A percentile compares a stretch with the other conserved stretches of the same genome.
Conservation (phyloP, 2,888 invertebrate species). For the Aproaerema taeniolella region DNA sequence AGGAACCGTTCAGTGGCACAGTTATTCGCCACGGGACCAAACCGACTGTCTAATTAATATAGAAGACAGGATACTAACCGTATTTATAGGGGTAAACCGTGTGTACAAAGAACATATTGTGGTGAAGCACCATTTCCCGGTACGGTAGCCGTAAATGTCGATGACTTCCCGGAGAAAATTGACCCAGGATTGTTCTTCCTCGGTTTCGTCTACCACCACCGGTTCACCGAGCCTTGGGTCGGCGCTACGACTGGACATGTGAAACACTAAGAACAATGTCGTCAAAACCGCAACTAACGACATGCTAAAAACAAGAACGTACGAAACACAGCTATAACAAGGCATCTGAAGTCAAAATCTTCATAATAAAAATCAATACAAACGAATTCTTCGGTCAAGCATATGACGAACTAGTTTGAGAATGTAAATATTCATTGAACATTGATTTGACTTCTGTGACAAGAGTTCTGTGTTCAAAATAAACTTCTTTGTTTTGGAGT, state of each 20-base stretch:
- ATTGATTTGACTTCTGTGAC: too few species aligned
- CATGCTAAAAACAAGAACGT: not conserved
- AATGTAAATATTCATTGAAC: too few species aligned
- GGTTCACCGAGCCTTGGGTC: too few species aligned
- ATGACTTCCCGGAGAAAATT: slow-evolving; percentile 17
- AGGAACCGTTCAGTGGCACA: too few species aligned
- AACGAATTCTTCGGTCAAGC: too few species aligned
- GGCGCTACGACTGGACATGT: slow-evolving; percentile 24
- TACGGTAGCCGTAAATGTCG: slow-evolving; percentile 37
- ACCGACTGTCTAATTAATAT: too few species aligned
- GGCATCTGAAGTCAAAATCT: slow-evolving; percentile 1
- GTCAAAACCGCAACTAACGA: not conserved
- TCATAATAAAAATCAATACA: not conserved
- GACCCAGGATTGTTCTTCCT: slow-evolving; percentile 1
- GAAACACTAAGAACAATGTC: slow-evolving; percentile 2
- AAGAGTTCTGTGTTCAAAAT: not conserved
- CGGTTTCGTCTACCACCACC: too few species aligned
- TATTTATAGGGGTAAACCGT: slow-evolving; percentile 40
- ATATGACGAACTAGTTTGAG: too few species aligned
- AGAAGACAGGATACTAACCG: slow-evolving; percentile 49
- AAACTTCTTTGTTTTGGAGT: too few species aligned
- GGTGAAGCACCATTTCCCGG: slow-evolving; percentile 37
- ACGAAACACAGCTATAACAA: slow-evolving; percentile 4
- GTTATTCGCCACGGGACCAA: too few species aligned
- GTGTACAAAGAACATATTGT: slow-evolving; percentile 37